phyloP scores from a whole-genome alignment of 1,140 invertebrate species.

The Agraylea sexmaculata region DNA sequence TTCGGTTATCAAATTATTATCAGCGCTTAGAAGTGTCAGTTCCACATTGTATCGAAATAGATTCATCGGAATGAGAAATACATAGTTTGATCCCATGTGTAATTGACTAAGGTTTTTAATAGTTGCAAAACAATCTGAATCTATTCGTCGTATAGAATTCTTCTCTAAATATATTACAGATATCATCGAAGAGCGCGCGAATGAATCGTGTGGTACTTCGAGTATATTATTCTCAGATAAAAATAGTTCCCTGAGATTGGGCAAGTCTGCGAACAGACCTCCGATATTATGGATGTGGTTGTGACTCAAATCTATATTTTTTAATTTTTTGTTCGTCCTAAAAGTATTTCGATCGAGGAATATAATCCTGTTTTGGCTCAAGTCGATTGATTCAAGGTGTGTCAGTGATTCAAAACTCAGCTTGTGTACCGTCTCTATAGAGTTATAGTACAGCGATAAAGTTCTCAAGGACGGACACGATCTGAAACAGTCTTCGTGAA shows the following conservation, averaged over 20 bases:
- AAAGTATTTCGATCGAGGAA: constrained; percentile 60
- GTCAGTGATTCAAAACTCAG: constrained; percentile 60
- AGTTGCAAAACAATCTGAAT: constrained; percentile 58
- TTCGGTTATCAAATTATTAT: constrained; percentile 78
- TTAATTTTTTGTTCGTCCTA: constrained; percentile 56
- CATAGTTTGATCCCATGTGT: constrained; percentile 77
- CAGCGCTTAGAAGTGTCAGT: constrained; percentile 73
- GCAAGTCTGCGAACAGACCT: constrained; percentile 67
- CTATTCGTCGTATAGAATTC: constrained; percentile 70
- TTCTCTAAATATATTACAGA: constrained; percentile 77
- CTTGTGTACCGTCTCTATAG: constrained; percentile 64
- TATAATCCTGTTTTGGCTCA: constrained; percentile 78
- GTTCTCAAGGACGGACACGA: constrained; percentile 66
- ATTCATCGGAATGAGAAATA: constrained; percentile 58
- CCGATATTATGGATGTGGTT: constrained; percentile 79
- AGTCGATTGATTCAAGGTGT: constrained; percentile 70
- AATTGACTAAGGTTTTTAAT: constrained; percentile 67
- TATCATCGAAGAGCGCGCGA: constrained; percentile 61
- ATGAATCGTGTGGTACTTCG: constrained; percentile 69
- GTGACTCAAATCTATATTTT: constrained; percentile 74
- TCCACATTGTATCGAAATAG: constrained; percentile 62
- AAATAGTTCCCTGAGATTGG: constrained; percentile 66
- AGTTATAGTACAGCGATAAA: constrained; percentile 73
- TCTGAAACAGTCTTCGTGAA: constrained; percentile 64
- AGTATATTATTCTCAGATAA: constrained; percentile 85